Conservation (phyloP, 37 sponge, comb jelly and placozoan species). For the Agelas oroides region DNA sequence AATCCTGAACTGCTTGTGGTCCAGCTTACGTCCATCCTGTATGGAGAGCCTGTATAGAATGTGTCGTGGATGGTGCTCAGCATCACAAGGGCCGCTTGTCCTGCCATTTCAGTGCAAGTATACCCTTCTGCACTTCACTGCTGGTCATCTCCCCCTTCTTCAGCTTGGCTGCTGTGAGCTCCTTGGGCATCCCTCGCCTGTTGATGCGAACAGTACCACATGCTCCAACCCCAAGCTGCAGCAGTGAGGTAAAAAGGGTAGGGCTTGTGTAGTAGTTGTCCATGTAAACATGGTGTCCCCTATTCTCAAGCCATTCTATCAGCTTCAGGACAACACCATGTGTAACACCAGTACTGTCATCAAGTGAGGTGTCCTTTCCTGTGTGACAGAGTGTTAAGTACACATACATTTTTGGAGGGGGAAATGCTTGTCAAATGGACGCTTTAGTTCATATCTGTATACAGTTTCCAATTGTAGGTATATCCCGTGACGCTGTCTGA, state of each 20-base stretch:
- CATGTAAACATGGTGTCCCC: slow-evolving; percentile 20
- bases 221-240: slow-evolving; percentile 16
- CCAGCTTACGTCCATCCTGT: not conserved
- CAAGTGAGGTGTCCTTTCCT: slow-evolving; percentile 45
- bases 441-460: not conserved
- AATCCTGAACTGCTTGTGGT: slow-evolving; percentile 15
- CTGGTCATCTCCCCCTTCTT: slow-evolving; percentile 4
- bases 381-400: not conserved
- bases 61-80: slow-evolving; percentile 38
- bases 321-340: slow-evolving; percentile 50
- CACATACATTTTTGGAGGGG: not conserved
- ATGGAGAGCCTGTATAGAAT: slow-evolving; percentile 4
- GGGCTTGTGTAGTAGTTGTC: slow-evolving; percentile 44
- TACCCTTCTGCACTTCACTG: no score
- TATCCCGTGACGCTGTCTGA: slow-evolving; percentile 16
- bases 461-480: slow-evolving; percentile 18
- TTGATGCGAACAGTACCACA: slow-evolving; percentile 32
- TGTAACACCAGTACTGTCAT: slow-evolving; percentile 12
- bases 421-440: no score
- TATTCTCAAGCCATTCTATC: slow-evolving; percentile 19
- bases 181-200: slow-evolving; percentile 21
- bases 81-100: slow-evolving; percentile 18
- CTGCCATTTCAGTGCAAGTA: slow-evolving; percentile 14
- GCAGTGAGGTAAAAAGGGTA: slow-evolving; percentile 17
- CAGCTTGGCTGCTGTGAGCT: not conserved